Conservation (phyloP, 2,888 invertebrate species). For the Danaus chrysippus region DNA sequence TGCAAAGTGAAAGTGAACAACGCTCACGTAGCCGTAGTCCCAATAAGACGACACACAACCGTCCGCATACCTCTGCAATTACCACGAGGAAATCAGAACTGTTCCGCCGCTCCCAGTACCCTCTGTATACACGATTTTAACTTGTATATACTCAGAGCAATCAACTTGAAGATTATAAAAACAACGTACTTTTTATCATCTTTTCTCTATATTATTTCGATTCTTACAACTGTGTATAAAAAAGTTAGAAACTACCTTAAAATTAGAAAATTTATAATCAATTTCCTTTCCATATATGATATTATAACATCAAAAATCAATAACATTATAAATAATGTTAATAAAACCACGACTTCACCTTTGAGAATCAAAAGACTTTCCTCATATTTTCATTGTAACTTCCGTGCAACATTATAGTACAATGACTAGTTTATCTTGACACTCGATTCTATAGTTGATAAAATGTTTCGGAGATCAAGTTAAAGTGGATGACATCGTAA, state of each 20-base stretch:
- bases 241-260: too few relatives aligned
- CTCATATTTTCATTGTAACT: constrained; percentile 11
- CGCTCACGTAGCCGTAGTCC: constrained; percentile 72
- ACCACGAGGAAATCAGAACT: constrained; percentile 74
- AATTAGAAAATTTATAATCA: too few relatives aligned
- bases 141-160: constrained; percentile 13
- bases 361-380: background rate
- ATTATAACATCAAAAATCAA: background rate
- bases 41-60: constrained; percentile 72
- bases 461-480: constrained; percentile 45
- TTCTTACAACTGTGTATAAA: too few relatives aligned
- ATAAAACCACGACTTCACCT: background rate
- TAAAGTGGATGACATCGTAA: constrained; percentile 42
- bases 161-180: constrained; percentile 3
- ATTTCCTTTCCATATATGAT: too few relatives aligned
- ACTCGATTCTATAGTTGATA: constrained; percentile 33
- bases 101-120: constrained; percentile 47
- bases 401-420: constrained; percentile 14
- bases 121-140: constrained; percentile 26
- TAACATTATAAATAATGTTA: background rate
- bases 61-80: constrained; percentile 77
- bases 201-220: too few relatives aligned
- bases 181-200: background rate
- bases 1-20: constrained; percentile 75
- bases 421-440: constrained; percentile 13